These are phyloP conservation scores for Kuschelorhynchus macadamiae DNA, from an alignment of 2,888 invertebrate species.

Conservation along the genomic window DNA sequence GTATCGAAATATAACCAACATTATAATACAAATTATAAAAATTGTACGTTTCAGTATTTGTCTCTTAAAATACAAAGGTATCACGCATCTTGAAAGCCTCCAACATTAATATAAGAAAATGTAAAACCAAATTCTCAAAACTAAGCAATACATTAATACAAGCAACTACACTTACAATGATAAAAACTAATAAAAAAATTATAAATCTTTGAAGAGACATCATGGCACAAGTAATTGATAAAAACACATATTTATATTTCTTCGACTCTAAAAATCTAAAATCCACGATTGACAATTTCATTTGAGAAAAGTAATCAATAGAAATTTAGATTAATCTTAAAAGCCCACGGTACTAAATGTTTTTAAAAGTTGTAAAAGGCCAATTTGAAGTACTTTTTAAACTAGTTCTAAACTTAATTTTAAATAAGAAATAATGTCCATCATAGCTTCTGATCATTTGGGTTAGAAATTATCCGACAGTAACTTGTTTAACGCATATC, in stretches of 20 bases:
- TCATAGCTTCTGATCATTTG: no score
- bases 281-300: no score
- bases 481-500: no score
- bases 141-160: background rate
- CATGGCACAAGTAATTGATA: slow-evolving; percentile 23
- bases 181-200: slow-evolving; percentile 13
- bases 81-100: slow-evolving; percentile 29
- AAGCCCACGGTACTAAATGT: no score
- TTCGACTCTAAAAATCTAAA: background rate
- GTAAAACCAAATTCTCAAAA: slow-evolving; percentile 16
- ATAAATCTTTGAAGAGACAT: slow-evolving; percentile 6
- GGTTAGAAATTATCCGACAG: no score
- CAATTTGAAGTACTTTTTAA: no score
- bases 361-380: no score
- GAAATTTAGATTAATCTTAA: no score
- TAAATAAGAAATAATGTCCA: no score
- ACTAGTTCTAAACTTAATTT: no score
- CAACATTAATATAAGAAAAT: slow-evolving; percentile 9
- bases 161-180: slow-evolving; percentile 14
- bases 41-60: slow-evolving; percentile 55
- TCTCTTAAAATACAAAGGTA: slow-evolving; percentile 19
- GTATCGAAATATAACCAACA: slow-evolving; percentile 36
- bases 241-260: background rate
- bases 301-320: no score
- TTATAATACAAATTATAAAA: slow-evolving; percentile 56